These are phyloP conservation scores for Hormiphora californensis DNA, from an alignment of 37 sponge, comb jelly and placozoan genomes.

Conservation along the genomic window DNA sequence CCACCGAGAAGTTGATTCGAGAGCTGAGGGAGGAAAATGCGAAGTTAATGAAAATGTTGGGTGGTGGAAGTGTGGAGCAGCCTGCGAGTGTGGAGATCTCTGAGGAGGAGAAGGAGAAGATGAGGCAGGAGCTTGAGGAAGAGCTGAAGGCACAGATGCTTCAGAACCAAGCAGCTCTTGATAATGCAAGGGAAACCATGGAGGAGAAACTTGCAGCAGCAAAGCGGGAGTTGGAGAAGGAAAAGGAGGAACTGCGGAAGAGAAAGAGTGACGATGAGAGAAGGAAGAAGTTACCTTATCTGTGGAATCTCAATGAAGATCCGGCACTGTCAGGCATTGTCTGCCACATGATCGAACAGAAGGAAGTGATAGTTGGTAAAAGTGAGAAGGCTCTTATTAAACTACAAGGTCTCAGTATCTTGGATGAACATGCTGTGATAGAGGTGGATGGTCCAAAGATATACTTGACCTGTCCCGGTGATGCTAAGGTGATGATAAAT, in stretches of 20 bases:
- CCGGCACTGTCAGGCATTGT: constrained; percentile 68
- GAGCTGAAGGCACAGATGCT: constrained; percentile 57
- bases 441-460: constrained; percentile 51
- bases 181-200: constrained; percentile 61
- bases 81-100: background rate
- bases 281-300: constrained; percentile 63
- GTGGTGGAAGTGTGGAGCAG: background rate
- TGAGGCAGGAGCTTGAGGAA: constrained; percentile 63
- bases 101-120: constrained; percentile 54
- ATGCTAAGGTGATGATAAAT: constrained; percentile 63
- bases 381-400: constrained; percentile 27
- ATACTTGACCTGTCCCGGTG: constrained; percentile 9
- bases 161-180: constrained; percentile 63
- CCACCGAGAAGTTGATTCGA: constrained; percentile 69
- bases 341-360: constrained; percentile 56
- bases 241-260: constrained; percentile 51
- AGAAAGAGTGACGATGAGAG: constrained; percentile 13
- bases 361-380: constrained; percentile 31
- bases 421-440: constrained; percentile 60
- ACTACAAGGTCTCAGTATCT: constrained; percentile 60
- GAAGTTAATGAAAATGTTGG: constrained; percentile 57
- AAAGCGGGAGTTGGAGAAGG: constrained; percentile 52
- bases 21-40: constrained; percentile 73
- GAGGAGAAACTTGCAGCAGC: constrained; percentile 59
- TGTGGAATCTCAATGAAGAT: constrained; percentile 78